Evolutionary conservation across 2,888 invertebrate genomes (phyloP), one percentile per base, ranked within the genome.

Genomic region (Pediacus dermestoides): DNA sequence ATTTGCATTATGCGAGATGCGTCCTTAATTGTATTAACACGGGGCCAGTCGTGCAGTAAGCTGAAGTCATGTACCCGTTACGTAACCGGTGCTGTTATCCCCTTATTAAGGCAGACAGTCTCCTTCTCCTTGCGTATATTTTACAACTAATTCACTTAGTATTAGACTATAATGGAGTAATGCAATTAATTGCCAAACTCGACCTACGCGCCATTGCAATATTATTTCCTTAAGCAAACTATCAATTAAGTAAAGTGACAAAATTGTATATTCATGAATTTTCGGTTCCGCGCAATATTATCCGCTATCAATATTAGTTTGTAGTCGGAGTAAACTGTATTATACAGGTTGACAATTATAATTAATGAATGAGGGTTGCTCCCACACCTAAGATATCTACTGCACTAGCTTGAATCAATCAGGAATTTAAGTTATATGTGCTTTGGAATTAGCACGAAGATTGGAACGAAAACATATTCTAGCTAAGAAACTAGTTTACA

Each of bases 121-220:
- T 6, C n/a, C 21, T 18, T 18, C 21, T 6, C n/a, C 21, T 18
- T 18, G 6, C 21, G n/a, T 18, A 6, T n/a, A 18, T 18, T 18
- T 18, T 18, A 18, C 21, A 53, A 31, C 37, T 22, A 35, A 30
- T 35, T 30, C 30, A 40, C 40, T 36, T 37, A 37, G 31, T n/a
- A 7, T 14, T 33, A 42, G 38, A 38, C 42, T 44, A 41, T 44
- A 44, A 44, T 44, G 38, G 44, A 44, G 39, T 44, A 47, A 44
- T 36, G 39, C 42, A 44, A 47, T 47, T 47, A 47, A 47, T 44
- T 47, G 42, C 32, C 39, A 32, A 35, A 37, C 28, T 16, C 30
- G 27, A 33, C 34, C 22, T 26, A 13, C 8, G 13, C 31, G 30
- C 30, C 23, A 16, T 10, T 30, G 16, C 27, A 43, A 40, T 43